Evolutionary conservation across 2,888 invertebrate genomes (phyloP), one percentile per base, ranked within the genome.

Genomic region (Anticlea derivata): DNA sequence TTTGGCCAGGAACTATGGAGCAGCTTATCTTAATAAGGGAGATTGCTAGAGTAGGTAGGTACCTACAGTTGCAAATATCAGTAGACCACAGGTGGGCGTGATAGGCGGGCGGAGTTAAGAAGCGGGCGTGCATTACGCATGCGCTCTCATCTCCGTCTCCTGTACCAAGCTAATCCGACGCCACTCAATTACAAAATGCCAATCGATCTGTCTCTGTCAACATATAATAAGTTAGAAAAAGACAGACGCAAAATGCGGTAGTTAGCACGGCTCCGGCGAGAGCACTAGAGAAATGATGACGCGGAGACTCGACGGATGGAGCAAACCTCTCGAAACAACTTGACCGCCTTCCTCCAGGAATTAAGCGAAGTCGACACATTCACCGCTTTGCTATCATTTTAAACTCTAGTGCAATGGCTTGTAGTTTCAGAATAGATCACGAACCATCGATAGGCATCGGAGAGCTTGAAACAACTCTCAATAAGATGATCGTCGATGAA

Each of bases 1-100:
- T 5, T 22, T 29, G 33, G 29, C 17, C 22, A 33, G 13, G 35
- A 13, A 29, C 27, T 35, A 40, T 27, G 29, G 27, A 22, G n/a
- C 39, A 33, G n/a, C n/a, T 39, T 13, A 10, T 24, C 33, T 22
- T 23, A 17, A 24, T 27, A 33, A 47, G 4, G 31, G 34, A 27
- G 26, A 47, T 27, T 40, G 10, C 27, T 24, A 44, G 27, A 26
- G 31, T 26, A 13, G 30, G 5, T 30, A 30, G 6, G 72, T 68
- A 62, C 66, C 46, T 53, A 48, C 33, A 45, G 65, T 73, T 68
- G 73, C 68, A 50, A 61, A 48, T 50, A 54, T 54, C 68, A 75
- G 76, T 71, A 78, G 70, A 81, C 82, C 78, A 86, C 86, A 86
- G 86, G 86, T 88, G 88, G 88, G 88, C 87, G 89, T 83, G 59